A percentile compares a stretch with the other conserved stretches of the same genome.
These are phyloP conservation scores for Zaprionus africanus DNA, from an alignment of 1,140 invertebrate genomes.

Conservation along the genomic window DNA sequence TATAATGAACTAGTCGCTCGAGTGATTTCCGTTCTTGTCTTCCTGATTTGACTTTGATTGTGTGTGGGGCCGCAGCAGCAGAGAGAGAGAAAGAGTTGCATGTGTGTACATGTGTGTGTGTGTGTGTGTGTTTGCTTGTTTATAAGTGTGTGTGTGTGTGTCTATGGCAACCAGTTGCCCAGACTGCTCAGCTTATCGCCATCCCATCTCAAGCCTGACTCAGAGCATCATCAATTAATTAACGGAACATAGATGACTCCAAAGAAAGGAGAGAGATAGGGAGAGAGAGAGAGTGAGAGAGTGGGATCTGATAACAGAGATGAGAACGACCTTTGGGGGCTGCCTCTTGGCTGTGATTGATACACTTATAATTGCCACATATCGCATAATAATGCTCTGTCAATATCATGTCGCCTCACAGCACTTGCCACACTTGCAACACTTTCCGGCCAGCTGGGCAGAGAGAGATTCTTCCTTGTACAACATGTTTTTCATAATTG, in stretches of 20 bases:
- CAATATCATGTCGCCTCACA: constrained; percentile 56
- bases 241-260: constrained; percentile 1
- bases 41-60: constrained; percentile 68
- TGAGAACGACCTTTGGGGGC: background rate
- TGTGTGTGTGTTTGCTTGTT: too few relatives aligned
- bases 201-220: constrained; percentile 11
- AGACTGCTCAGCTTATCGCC: constrained; percentile 41
- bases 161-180: constrained; percentile 7
- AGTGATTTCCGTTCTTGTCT: constrained; percentile 73
- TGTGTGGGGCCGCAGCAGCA: constrained; percentile 40
- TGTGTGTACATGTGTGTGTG: background rate
- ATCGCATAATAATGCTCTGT: constrained; percentile 53
- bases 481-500: constrained; percentile 58
- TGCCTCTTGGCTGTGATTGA: constrained; percentile 54
- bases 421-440: constrained; percentile 58
- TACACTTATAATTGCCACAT: constrained; percentile 71
- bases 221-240: constrained; percentile 34
- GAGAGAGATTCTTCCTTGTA: constrained; percentile 17
- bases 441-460: constrained; percentile 41
- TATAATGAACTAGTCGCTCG: constrained; percentile 71
- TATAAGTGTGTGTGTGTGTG: background rate
- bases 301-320: background rate
- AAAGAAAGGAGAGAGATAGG: background rate
- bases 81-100: too few relatives aligned
- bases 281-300: background rate